Evolutionary conservation across 1,140 invertebrate genomes (phyloP), one percentile per base, ranked within the genome.

Genomic region (Drosophila parabipectinata): DNA sequence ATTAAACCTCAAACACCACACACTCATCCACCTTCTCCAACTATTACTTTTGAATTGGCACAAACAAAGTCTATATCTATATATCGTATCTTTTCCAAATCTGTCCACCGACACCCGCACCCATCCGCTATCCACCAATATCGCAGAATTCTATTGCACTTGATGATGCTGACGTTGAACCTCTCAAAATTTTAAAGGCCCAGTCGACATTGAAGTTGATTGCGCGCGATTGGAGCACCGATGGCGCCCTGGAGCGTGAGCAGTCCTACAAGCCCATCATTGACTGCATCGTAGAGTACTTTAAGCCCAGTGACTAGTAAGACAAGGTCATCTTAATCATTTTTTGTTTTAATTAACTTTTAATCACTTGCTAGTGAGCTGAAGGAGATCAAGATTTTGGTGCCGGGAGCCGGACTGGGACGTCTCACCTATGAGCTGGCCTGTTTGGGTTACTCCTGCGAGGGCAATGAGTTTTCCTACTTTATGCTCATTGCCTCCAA

Each of bases 401-500:
- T 99, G 24, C 98, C 98, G 15, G 99, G 98, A 10, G 97, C 98
- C 18, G 99, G 98, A 0, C 93, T 99, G 4, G 98, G 98, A 2
- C 93, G 99, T 62, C 93, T 99, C 1, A 96, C 98, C 0, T 99
- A 96, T 93, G 98, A 99, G 93, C 95, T 99, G 10, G 98, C 98
- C 0, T 94, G 94, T 68, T 93, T 95, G 41, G 98, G 98, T 4
- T 99, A 96, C 92, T 94, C 94, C 6, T 99, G 98, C 87, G 97
- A 99, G 93, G 99, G 98, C 69, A 99, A 99, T 91, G 98, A 99
- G 93, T 99, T 98, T 92, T 98, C 97, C 39, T 94, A 99, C 2
- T 99, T 98, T 90, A 99, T 99, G 98, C 93, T 99, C 1, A 97
- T 99, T 80, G 96, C 97, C 1, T 98, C 98, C 21, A 98, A 98